These are phyloP conservation scores for zebrafish (Danio rerio) DNA, from an alignment of 2,113 vertebrate species.

Conservation along the genomic window GRCz12tu NC_133179.1:3503501-3504000, in stretches of 20 bases:
- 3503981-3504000: too few species aligned
- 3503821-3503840: not conserved
- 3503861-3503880: too few species aligned
- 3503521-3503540: slow-evolving; percentile 8
- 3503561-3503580: not conserved
- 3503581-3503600: not conserved
- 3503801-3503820: too few species aligned
- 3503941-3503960: too few species aligned
- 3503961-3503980: too few species aligned
- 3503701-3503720: not conserved
- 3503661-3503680: not conserved
- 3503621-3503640: not conserved
- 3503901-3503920: not conserved
- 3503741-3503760: too few species aligned
- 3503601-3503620: not conserved
- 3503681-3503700: not conserved
- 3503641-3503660: too few species aligned
- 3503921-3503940: not conserved
- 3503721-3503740: too few species aligned
- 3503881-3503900: too few species aligned
- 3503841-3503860: not conserved
- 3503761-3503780: too few species aligned
- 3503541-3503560: slow-evolving; percentile 33
- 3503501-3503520: slow-evolving; percentile 14
- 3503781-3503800: too few species aligned